A percentile compares a stretch with the other conserved stretches of the same genome.
Evolutionary conservation across 2,113 vertebrate species (phyloP).

Genomic region (Desmodus rotundus): DNA sequence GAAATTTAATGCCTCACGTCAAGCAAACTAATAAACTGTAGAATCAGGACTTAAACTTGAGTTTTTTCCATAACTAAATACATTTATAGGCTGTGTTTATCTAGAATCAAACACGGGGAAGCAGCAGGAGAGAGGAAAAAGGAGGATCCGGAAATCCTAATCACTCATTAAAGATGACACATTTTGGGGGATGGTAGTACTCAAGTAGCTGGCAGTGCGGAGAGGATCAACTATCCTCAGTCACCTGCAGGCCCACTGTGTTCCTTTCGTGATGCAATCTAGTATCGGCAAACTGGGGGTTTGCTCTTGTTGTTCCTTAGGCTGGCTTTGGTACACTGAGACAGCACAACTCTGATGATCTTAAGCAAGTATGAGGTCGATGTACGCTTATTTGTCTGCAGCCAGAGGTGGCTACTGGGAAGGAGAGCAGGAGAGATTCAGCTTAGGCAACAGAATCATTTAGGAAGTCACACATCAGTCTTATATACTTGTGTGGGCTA

Average conservation of each 20-base stretch:
- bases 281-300: slow-evolving; percentile 74
- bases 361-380: slow-evolving; percentile 74
- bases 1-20: slow-evolving; percentile 18
- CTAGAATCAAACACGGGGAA: slow-evolving; percentile 53
- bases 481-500: slow-evolving; percentile 77
- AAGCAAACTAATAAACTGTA: neutral
- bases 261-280: slow-evolving; percentile 72
- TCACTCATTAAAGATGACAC: slow-evolving; percentile 73
- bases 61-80: slow-evolving; percentile 64
- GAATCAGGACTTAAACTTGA: neutral
- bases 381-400: slow-evolving; percentile 79
- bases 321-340: slow-evolving; percentile 74
- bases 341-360: slow-evolving; percentile 77
- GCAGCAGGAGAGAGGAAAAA: neutral
- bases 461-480: slow-evolving; percentile 80
- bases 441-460: slow-evolving; percentile 75
- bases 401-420: slow-evolving; percentile 79
- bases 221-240: slow-evolving; percentile 69
- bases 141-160: slow-evolving; percentile 60
- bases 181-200: slow-evolving; percentile 75
- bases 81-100: slow-evolving; percentile 73
- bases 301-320: slow-evolving; percentile 38
- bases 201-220: slow-evolving; percentile 69
- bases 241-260: slow-evolving; percentile 74
- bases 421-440: slow-evolving; percentile 76